Evolutionary conservation across 2,888 invertebrate genomes (phyloP), one percentile per base, ranked within the genome.

Genomic region (Melolontha melolontha): DNA sequence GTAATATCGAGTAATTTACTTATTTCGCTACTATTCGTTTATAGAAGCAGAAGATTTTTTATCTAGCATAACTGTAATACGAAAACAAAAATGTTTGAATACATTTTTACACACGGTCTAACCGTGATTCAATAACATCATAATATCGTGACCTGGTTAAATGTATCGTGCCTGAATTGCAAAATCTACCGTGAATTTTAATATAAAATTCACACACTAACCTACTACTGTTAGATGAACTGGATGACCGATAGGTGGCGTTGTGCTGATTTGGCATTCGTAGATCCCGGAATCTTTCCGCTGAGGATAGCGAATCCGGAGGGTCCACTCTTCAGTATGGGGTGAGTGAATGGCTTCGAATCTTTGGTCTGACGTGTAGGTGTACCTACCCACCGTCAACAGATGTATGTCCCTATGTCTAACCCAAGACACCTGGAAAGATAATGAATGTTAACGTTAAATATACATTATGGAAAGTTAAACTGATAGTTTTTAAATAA

Each of bases 251-350:
- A 93, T 90, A 68, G 94, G 94, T 59, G 95, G 95, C 71, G 95
- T 95, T 62, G 95, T 95, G 75, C 93, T 94, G 81, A 95, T 94
- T 86, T 95, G 95, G 82, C 95, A 95, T 86, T 95, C 95, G 83
- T 95, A 95, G 77, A 92, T 88, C 42, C 92, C 92, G 1, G 90
- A 88, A 80, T 92, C 92, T 78, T 90, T 89, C 70, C 88, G 86
- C 81, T 92, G 91, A 6, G 91, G 90, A 81, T 91, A 91, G 70
- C 90, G 86, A 81, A 92, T 91, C 78, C 91, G 89, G 68, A 95
- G 84, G 59, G 92, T 92, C 94, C 94, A 94, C 82, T 94, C 94
- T 82, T 95, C 94, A 64, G 93, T 91, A 79, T 94, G 93, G 0
- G 94, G 94, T 68, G 91, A 91, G 84, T 95, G 94, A 73, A 93